These are phyloP conservation scores for Ormyrus labotus DNA, from an alignment of 2,888 invertebrate genomes.

Conservation along the genomic window DNA sequence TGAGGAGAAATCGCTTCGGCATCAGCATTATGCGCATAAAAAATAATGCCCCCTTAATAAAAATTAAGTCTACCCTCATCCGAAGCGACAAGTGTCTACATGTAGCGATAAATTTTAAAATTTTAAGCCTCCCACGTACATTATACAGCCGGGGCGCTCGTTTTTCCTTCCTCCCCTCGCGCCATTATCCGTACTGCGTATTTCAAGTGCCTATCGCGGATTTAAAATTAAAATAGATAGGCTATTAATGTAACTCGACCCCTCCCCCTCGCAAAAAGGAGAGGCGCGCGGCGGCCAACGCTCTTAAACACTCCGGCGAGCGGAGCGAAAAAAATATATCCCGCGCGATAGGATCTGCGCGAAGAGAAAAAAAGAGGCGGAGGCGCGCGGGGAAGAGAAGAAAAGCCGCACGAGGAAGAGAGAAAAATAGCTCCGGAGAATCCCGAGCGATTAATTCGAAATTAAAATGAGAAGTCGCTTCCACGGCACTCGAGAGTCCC, in stretches of 20 bases:
- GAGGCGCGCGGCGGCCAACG: neutral
- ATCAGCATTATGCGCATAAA: slow-evolving; percentile 10
- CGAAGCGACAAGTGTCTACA: slow-evolving; percentile 41
- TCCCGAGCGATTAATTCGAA: slow-evolving; percentile 61
- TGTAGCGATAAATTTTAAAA: slow-evolving; percentile 44
- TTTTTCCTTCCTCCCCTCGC: slow-evolving; percentile 8
- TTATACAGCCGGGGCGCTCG: slow-evolving; percentile 2
- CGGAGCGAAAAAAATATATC: neutral
- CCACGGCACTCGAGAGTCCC: slow-evolving; percentile 42
- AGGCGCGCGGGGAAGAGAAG: neutral
- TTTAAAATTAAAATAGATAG: slow-evolving; percentile 55
- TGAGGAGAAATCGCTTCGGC: slow-evolving; percentile 1
- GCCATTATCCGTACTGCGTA: slow-evolving; percentile 17
- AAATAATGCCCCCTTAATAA: slow-evolving; percentile 20
- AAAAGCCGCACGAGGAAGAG: neutral
- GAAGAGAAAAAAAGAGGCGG: neutral
- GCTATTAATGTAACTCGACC: slow-evolving; percentile 46
- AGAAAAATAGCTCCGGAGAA: slow-evolving; percentile 41
- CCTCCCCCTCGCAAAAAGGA: neutral
- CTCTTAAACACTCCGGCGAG: neutral
- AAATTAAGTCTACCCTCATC: slow-evolving; percentile 30
- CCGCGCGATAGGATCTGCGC: slow-evolving; percentile 16
- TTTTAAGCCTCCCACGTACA: slow-evolving; percentile 15
- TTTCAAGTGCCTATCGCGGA: slow-evolving; percentile 29
- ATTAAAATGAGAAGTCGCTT: slow-evolving; percentile 61